Conservation (phyloP, 2,113 vertebrate species). For the Synchiropus splendidus region DNA sequence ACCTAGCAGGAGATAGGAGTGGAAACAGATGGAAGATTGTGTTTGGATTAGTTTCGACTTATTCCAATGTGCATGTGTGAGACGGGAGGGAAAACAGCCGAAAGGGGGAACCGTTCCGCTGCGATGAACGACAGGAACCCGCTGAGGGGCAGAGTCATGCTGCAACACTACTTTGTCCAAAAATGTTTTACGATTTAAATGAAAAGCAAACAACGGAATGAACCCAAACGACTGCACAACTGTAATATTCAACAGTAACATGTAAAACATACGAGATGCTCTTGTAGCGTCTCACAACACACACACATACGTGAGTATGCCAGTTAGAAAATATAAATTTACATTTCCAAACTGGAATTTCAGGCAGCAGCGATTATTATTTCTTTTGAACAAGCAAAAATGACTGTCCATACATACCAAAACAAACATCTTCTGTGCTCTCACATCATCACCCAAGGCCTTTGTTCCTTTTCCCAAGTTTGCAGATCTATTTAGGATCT, state of each 20-base stretch:
- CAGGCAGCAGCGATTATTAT: not conserved
- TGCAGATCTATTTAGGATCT: slow-evolving; percentile 9
- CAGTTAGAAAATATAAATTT: not conserved
- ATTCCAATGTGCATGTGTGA: slow-evolving; percentile 1
- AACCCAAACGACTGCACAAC: no score
- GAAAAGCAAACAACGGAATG: slow-evolving; percentile 1
- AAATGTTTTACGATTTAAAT: slow-evolving; percentile 40
- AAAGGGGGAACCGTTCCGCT: slow-evolving; percentile 1
- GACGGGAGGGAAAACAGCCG: slow-evolving; percentile 1
- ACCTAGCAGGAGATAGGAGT: slow-evolving; percentile 30
- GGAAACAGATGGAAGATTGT: slow-evolving; percentile 34
- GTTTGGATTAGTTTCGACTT: slow-evolving; percentile 16
- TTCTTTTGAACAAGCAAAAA: slow-evolving; percentile 11
- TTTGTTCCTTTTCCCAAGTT: slow-evolving; percentile 18
- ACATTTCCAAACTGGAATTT: not conserved
- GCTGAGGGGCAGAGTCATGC: slow-evolving; percentile 16
- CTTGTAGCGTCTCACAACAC: no score
- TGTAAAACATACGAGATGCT: no score
- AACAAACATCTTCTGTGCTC: slow-evolving; percentile 11
- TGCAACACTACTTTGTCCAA: slow-evolving; percentile 21
- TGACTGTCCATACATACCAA: not conserved
- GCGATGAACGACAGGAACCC: slow-evolving; percentile 2
- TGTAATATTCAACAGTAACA: no score
- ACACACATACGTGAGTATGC: no score
- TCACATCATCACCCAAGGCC: slow-evolving; percentile 6